phyloP scores from a whole-genome alignment of 2,888 invertebrate species.

The Cryptus armator region DNA sequence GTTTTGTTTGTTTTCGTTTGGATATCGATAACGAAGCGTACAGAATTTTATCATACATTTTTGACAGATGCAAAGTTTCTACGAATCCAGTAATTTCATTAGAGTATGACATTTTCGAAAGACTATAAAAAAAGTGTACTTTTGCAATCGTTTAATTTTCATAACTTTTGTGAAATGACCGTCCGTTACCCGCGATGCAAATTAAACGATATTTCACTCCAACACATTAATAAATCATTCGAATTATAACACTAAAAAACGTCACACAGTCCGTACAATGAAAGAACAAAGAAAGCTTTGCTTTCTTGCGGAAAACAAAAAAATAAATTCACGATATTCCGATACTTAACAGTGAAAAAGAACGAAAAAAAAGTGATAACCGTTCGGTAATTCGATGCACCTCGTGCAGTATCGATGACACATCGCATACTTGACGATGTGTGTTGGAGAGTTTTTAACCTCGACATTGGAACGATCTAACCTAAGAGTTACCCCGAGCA shows the following conservation, averaged over 20 bases:
- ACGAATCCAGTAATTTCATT: too few relatives aligned
- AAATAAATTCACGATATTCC: background rate
- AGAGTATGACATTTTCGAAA: too few relatives aligned
- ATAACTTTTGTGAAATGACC: background rate
- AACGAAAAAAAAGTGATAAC: background rate
- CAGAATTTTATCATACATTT: background rate
- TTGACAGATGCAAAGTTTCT: too few relatives aligned
- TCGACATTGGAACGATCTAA: slow-evolving; percentile 57
- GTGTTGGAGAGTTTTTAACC: slow-evolving; percentile 43
- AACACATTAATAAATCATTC: background rate
- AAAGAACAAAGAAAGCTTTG: background rate
- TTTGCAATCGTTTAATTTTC: too few relatives aligned
- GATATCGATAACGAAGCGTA: background rate
- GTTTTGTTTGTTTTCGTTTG: background rate
- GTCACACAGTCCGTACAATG: background rate
- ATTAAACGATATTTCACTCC: background rate
- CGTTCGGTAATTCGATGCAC: background rate
- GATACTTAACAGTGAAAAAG: background rate
- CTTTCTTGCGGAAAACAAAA: background rate
- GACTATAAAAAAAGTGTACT: too few relatives aligned
- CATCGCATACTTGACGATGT: slow-evolving; percentile 39
- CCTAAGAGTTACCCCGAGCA: slow-evolving; percentile 28
- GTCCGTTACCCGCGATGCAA: background rate
- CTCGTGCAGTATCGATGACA: slow-evolving; percentile 46
- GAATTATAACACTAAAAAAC: background rate